Percentiles rank a stretch among this genome's conserved stretches.
phyloP scores from a whole-genome alignment of 1,140 invertebrate genomes.

The Drosophila bipectinata region DNA sequence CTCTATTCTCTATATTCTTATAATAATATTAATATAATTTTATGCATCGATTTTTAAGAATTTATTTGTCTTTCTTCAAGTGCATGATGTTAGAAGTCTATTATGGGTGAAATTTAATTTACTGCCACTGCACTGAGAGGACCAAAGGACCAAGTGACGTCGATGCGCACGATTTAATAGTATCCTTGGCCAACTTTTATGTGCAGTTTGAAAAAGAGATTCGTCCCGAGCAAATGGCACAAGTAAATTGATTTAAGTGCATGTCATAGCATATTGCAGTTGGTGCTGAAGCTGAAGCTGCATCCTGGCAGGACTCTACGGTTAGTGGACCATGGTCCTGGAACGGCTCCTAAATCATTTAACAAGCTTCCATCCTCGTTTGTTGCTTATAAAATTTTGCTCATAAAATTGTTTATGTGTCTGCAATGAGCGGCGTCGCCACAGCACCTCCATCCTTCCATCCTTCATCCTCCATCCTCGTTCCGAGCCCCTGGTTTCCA shows the following conservation, averaged over 20 bases:
- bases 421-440: slow-evolving; percentile 25
- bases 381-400: slow-evolving; percentile 52
- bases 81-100: slow-evolving; percentile 61
- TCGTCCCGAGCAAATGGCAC: slow-evolving; percentile 42
- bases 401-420: slow-evolving; percentile 74
- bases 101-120: slow-evolving; percentile 78
- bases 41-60: background rate
- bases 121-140: slow-evolving; percentile 41
- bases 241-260: slow-evolving; percentile 80
- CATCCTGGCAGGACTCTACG: slow-evolving; percentile 11
- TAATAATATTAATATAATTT: too few relatives aligned
- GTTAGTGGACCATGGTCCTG: background rate
- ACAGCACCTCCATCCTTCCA: background rate
- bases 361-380: slow-evolving; percentile 63
- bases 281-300: background rate
- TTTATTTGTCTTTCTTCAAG: background rate
- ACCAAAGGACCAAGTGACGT: slow-evolving; percentile 40
- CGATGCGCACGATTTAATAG: slow-evolving; percentile 72
- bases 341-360: slow-evolving; percentile 63
- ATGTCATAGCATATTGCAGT: slow-evolving; percentile 72
- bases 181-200: slow-evolving; percentile 42
- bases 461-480: background rate
- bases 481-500: background rate
- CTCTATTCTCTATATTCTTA: too few relatives aligned
- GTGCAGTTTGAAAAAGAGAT: slow-evolving; percentile 49